phyloP scores from a whole-genome alignment of 2,797 vertebrate species.

The Alcedo quadribrachys region DNA sequence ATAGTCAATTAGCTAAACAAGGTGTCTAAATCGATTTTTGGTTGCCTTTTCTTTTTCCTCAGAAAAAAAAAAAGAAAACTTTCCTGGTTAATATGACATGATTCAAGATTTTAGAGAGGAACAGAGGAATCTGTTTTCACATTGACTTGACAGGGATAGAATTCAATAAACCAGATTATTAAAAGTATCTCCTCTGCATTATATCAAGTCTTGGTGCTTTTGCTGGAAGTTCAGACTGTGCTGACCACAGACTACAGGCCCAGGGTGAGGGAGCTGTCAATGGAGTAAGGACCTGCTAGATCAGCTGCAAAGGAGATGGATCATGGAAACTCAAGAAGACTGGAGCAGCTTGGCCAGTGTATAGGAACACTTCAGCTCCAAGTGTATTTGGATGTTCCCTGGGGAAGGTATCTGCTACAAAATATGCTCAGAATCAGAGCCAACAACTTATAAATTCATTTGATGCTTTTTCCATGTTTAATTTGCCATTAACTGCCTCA shows the following conservation, averaged over 20 bases:
- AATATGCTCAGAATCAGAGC: neutral
- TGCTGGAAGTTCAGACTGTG: neutral
- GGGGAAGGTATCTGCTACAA: conserved; percentile 6
- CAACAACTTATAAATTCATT: neutral
- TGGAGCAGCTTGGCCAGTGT: conserved; percentile 44
- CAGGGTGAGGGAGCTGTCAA: conserved; percentile 16
- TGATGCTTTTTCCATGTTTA: conserved; percentile 29
- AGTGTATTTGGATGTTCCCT: neutral
- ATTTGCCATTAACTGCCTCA: conserved; percentile 11
- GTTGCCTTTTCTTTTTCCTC: neutral
- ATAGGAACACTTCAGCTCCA: conserved; percentile 52
- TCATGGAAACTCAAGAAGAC: conserved; percentile 13
- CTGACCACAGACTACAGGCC: neutral
- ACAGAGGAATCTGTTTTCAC: neutral
- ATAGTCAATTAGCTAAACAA: neutral
- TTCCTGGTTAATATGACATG: neutral
- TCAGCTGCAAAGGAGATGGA: conserved; percentile 31
- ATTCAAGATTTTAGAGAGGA: neutral
- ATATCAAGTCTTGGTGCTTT: neutral
- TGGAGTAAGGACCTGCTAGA: neutral
- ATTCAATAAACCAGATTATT: conserved; percentile 1
- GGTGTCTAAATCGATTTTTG: neutral
- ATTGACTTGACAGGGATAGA: neutral
- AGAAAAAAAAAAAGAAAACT: neutral
- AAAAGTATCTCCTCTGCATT: neutral